Percentiles rank a stretch among this genome's conserved stretches.
phyloP scores from a whole-genome alignment of 2,888 invertebrate species.

The Amorpha juglandis region DNA sequence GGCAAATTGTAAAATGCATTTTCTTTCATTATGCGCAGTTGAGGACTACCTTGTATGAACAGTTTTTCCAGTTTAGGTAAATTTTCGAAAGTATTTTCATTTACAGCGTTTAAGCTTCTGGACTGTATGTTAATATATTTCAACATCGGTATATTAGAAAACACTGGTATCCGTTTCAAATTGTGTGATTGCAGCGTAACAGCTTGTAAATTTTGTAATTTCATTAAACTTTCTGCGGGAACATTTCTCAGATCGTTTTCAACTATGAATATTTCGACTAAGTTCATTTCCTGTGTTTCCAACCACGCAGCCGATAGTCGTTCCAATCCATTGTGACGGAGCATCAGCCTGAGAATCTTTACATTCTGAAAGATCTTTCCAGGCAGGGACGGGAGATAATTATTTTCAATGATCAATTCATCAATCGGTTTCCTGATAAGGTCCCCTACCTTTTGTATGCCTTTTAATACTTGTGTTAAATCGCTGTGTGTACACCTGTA shows the following conservation, averaged over 20 bases:
- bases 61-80: conserved; percentile 89
- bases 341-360: conserved; percentile 90
- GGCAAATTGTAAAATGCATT: conserved; percentile 89
- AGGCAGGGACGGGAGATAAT: conserved; percentile 92
- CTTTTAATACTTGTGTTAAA: conserved; percentile 89
- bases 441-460: conserved; percentile 88
- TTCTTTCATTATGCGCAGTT: conserved; percentile 88
- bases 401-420: conserved; percentile 94
- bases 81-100: conserved; percentile 88
- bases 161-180: conserved; percentile 89
- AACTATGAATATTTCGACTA: conserved; percentile 93
- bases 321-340: conserved; percentile 92
- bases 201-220: conserved; percentile 90
- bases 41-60: conserved; percentile 88
- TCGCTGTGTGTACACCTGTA: conserved; percentile 96
- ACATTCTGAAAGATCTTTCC: conserved; percentile 91
- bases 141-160: conserved; percentile 88
- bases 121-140: conserved; percentile 90
- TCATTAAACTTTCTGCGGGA: conserved; percentile 90
- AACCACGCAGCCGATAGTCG: conserved; percentile 92
- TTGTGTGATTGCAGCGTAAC: conserved; percentile 91
- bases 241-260: conserved; percentile 92
- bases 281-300: conserved; percentile 89
- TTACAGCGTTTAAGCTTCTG: conserved; percentile 86
- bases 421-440: conserved; percentile 89